phyloP scores from a whole-genome alignment of 2,888 invertebrate species.

The Vandiemenella viatica region DNA sequence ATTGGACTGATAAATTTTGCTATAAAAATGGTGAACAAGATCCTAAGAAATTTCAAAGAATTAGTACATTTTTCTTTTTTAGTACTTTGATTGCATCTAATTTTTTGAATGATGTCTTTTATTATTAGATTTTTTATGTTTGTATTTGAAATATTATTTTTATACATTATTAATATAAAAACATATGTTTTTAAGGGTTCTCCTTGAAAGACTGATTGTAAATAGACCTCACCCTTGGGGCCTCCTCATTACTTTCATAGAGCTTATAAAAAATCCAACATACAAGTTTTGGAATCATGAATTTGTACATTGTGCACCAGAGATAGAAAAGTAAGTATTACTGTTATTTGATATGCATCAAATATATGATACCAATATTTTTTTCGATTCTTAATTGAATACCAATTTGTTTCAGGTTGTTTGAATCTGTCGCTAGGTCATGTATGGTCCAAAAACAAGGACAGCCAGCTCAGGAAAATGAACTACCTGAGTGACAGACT shows the following conservation, averaged over 20 bases:
- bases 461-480: constrained; percentile 45
- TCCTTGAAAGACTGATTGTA: constrained; percentile 91
- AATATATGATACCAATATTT: neutral
- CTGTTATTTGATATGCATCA: neutral
- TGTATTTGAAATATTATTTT: no score
- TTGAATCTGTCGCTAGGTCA: constrained; percentile 90
- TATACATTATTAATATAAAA: no score
- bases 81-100: no score
- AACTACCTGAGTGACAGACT: constrained; percentile 45
- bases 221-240: constrained; percentile 99
- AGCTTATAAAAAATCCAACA: constrained; percentile 93
- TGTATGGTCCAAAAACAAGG: constrained; percentile 79
- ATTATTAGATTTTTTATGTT: no score
- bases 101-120: no score
- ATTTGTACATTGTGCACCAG: constrained; percentile 98
- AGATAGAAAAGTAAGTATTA: constrained; percentile 86
- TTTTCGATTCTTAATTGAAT: constrained; percentile 1
- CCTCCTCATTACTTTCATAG: constrained; percentile 93
- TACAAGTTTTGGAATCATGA: constrained; percentile 99
- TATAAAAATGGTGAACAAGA: no score
- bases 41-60: no score
- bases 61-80: no score
- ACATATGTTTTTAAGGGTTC: constrained; percentile 53
- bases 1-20: no score
- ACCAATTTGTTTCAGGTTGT: constrained; percentile 46